These are phyloP conservation scores for Neotoma lepida DNA, from an alignment of 2,113 vertebrate genomes.

Conservation along the genomic window DNA sequence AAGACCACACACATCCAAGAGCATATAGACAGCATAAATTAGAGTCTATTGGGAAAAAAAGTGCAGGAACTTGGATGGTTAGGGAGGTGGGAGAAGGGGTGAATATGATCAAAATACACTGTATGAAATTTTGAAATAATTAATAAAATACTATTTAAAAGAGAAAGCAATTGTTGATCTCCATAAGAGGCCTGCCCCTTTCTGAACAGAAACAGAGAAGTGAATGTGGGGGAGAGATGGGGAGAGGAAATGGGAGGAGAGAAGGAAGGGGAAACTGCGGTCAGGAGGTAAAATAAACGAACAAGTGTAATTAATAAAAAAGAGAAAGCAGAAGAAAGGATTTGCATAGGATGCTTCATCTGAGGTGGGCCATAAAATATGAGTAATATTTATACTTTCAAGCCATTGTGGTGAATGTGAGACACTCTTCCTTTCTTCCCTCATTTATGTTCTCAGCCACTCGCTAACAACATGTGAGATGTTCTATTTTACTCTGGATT, in stretches of 20 bases:
- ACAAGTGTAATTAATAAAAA: too few species aligned
- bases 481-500: not conserved
- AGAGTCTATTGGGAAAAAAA: not conserved
- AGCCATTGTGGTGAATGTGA: constrained; percentile 10
- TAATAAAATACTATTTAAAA: constrained; percentile 9
- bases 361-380: constrained; percentile 45
- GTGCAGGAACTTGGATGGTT: not conserved
- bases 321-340: not conserved
- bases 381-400: not conserved
- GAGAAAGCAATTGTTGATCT: too few species aligned
- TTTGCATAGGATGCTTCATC: constrained; percentile 15
- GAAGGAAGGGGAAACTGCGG: too few species aligned
- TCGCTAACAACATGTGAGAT: not conserved
- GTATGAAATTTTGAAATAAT: not conserved
- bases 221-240: too few species aligned
- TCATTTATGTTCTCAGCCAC: not conserved
- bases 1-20: not conserved
- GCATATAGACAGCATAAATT: too few species aligned
- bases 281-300: too few species aligned
- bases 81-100: not conserved
- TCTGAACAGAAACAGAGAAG: too few species aligned
- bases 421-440: not conserved
- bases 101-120: not conserved
- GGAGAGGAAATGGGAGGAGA: too few species aligned
- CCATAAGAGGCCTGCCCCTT: too few species aligned